phyloP scores from a whole-genome alignment of 2,113 vertebrate species.

The Tympanuchus pallidicinctus region DNA sequence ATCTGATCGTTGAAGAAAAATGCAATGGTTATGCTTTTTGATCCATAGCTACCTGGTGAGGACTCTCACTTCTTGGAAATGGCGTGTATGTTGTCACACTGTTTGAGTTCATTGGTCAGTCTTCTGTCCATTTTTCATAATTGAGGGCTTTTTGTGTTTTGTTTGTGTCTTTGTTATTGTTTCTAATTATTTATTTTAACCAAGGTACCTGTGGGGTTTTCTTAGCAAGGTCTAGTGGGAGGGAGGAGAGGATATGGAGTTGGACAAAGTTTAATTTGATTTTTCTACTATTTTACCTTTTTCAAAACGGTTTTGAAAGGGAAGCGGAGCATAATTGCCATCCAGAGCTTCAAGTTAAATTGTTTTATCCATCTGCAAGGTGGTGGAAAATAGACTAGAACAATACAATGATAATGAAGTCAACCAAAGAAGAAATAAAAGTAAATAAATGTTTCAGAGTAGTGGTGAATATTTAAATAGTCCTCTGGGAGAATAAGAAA shows the following conservation, averaged over 20 bases:
- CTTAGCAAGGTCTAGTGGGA: neutral
- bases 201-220: neutral
- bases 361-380: neutral
- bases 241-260: neutral
- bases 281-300: neutral
- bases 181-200: neutral
- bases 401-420: neutral
- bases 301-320: neutral
- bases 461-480: neutral
- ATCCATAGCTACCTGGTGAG: neutral
- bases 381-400: neutral
- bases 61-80: neutral
- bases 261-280: neutral
- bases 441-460: neutral
- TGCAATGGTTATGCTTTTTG: neutral
- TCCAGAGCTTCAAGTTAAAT: neutral
- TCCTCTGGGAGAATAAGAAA: neutral
- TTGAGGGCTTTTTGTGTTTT: neutral
- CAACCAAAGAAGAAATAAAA: neutral
- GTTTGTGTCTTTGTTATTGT: neutral
- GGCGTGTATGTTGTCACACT: neutral
- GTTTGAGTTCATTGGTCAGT: neutral
- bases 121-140: neutral
- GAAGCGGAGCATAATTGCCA: neutral
- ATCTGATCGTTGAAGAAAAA: neutral